Base-by-base conservation (phyloP, 1,140 invertebrate species). In the Mactra quadrangularis region DNA sequence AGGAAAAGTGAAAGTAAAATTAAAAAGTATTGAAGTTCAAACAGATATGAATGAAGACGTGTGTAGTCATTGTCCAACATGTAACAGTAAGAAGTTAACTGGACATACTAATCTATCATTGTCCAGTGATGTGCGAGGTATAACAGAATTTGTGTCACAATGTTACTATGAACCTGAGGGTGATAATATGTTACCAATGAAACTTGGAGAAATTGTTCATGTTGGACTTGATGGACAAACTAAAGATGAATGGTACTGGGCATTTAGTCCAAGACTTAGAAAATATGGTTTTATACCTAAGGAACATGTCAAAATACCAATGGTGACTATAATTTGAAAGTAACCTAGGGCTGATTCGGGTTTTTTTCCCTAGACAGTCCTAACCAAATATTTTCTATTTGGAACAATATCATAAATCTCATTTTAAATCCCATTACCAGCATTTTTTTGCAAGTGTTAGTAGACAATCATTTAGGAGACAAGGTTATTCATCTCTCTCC, bases 321-420 rank as follows among this genome's bases (percentile, higher is more conserved):
- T 82, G 64, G 64, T 79, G 19, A 79, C 77, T 22, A 70, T 79
- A 31, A 64, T 79, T 22, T 79, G 33, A 41, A n/a, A n/a, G n/a
- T n/a, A n/a, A n/a, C n/a, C n/a, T n/a, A n/a, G n/a, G n/a, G n/a
- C n/a, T n/a, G n/a, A n/a, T n/a, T n/a, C n/a, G n/a, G n/a, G n/a
- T n/a, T n/a, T n/a, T n/a, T n/a, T n/a, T n/a, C n/a, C n/a, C n/a
- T n/a, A n/a, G n/a, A n/a, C n/a, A n/a, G n/a, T n/a, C n/a, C n/a
- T n/a, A n/a, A n/a, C n/a, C n/a, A n/a, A n/a, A n/a, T n/a, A n/a
- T n/a, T n/a, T n/a, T n/a, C n/a, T n/a, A n/a, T n/a, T n/a, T n/a
- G n/a, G n/a, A n/a, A n/a, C n/a, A n/a, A n/a, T n/a, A n/a, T n/a
- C n/a, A n/a, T n/a, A n/a, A n/a, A n/a, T n/a, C n/a, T n/a, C n/a